phyloP scores from a whole-genome alignment of 2,113 vertebrate genomes.

The Oreochromis tanganicae region DNA sequence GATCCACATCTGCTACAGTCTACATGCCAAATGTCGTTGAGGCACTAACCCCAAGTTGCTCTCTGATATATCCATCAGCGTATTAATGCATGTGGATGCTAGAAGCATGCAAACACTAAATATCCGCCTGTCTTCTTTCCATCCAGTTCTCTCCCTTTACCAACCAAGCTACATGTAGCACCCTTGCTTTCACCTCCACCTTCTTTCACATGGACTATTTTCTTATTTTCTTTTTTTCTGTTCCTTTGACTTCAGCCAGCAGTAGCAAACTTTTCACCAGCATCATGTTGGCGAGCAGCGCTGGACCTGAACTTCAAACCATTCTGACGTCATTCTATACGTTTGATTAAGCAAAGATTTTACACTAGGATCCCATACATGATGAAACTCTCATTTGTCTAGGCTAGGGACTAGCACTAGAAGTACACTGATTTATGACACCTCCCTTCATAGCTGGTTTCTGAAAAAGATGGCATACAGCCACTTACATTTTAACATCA shows the following conservation, averaged over 20 bases:
- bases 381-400: not conserved
- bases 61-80: not conserved
- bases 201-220: no score
- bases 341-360: not conserved
- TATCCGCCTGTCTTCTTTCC: no score
- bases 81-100: not conserved
- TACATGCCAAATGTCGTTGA: not conserved
- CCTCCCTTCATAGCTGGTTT: not conserved
- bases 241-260: not conserved
- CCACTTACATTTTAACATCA: not conserved
- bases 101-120: not conserved
- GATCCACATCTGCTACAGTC: not conserved
- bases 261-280: not conserved
- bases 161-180: no score
- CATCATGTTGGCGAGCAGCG: not conserved
- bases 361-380: not conserved
- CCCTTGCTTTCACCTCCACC: no score
- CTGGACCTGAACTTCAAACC: not conserved
- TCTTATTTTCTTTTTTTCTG: no score
- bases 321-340: not conserved
- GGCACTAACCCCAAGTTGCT: not conserved
- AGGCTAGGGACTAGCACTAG: not conserved
- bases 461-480: not conserved
- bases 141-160: no score
- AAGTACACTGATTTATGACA: not conserved